Evolutionary conservation across 2,888 invertebrate species (phyloP), one percentile per base, ranked within the genome.

Genomic region (Tholera decimalis): DNA sequence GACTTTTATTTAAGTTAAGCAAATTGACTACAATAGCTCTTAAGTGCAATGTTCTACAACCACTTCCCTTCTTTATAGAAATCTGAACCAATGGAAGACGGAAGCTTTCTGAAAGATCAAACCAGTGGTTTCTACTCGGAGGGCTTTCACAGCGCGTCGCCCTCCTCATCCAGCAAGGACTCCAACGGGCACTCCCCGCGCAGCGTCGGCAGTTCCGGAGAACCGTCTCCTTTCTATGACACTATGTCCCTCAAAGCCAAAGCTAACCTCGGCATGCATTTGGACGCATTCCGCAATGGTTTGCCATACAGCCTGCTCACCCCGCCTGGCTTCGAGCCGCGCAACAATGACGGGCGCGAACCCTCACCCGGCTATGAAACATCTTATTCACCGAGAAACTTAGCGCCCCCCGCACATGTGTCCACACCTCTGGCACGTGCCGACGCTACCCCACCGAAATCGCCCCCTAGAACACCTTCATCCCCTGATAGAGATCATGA

Each of bases 71-170:
- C 66, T 88, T 91, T 94, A 15, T 92, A 97, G 97, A 97, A 97
- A 95, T 91, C 96, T 70, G 96, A 96, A 87, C 94, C 88, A 63
- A 93, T 88, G 91, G 94, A 93, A 72, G 94, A 92, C 13, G 89
- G 90, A 47, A 92, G 88, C 74, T 95, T 92, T 80, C 80, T 93
- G 8, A 96, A 96, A 81, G 96, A 96, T 70, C 96, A 96, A 79
- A 96, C 96, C 1, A 96, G 96, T 64, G 96, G 96, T 8, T 96
- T 96, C 79, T 96, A 96, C 80, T 96, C 96, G n/a, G 96, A 96
- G 78, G 95, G 95, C 3, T 96, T 96, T 82, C 96, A 96, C 79
- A 96, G 96, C 68, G 96, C 96, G 0, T 96, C 96, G 0, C 96
- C 96, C 0, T 96, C 96, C 2, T 96, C 96, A 11, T 96, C 96